These are phyloP conservation scores for Anthophora plumipes DNA, from an alignment of 2,888 invertebrate species.

Conservation along the genomic window DNA sequence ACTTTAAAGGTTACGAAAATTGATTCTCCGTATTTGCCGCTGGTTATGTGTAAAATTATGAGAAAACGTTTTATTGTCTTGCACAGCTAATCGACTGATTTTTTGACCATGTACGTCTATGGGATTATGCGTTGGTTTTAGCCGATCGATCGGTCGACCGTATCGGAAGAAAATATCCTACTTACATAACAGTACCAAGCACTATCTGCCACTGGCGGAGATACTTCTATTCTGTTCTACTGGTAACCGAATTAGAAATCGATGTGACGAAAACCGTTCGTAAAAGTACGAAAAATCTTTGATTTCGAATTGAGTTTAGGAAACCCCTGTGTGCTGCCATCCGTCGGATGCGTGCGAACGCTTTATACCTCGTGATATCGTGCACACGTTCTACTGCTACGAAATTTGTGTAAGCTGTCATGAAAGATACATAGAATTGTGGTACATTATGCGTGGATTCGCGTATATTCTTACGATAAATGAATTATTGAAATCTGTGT, in stretches of 20 bases:
- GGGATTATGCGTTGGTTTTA: slow-evolving; percentile 27
- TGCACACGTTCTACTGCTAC: neutral
- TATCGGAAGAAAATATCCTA: slow-evolving; percentile 40
- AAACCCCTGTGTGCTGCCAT: neutral
- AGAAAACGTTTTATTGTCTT: neutral
- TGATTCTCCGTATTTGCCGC: too few relatives aligned
- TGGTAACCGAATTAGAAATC: neutral
- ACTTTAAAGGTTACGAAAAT: too few relatives aligned
- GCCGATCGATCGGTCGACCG: slow-evolving; percentile 36
- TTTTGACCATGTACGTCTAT: slow-evolving; percentile 14
- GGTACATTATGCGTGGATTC: neutral
- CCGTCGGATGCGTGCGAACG: slow-evolving; percentile 40
- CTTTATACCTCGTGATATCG: neutral
- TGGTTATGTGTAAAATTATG: neutral
- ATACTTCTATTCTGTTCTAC: neutral
- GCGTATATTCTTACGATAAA: neutral
- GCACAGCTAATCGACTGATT: slow-evolving; percentile 23
- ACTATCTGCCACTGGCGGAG: slow-evolving; percentile 29
- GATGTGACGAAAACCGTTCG: neutral
- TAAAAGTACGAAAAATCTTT: neutral
- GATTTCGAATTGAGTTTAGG: neutral
- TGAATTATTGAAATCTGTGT: neutral
- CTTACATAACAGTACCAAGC: slow-evolving; percentile 38
- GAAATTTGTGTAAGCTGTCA: neutral
- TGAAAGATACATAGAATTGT: neutral